phyloP scores from a whole-genome alignment of 2,888 invertebrate genomes.

The Timandra comae region DNA sequence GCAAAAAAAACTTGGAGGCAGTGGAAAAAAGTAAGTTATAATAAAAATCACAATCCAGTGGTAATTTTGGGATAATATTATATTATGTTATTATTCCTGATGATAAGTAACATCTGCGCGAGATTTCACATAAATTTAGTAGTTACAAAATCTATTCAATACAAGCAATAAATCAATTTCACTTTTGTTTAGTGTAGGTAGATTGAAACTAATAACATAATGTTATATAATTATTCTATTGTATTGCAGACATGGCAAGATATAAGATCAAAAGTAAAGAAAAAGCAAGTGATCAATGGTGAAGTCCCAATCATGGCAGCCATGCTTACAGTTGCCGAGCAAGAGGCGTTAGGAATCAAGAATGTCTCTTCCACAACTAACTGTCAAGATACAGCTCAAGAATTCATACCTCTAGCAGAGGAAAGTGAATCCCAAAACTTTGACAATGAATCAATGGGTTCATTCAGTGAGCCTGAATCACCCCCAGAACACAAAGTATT shows the following conservation, averaged over 20 bases:
- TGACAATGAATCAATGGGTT: conserved; percentile 31
- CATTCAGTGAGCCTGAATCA: conserved; percentile 48
- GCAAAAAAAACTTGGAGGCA: conserved; percentile 65
- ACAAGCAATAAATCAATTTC: too few relatives aligned
- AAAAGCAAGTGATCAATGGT: conserved; percentile 38
- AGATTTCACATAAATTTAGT: too few relatives aligned
- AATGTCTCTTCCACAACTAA: conserved; percentile 34
- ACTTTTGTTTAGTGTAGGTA: too few relatives aligned
- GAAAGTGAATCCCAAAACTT: too few relatives aligned
- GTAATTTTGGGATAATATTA: too few relatives aligned
- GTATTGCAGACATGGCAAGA: conserved; percentile 66
- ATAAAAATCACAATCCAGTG: too few relatives aligned
- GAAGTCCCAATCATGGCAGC: conserved; percentile 35
- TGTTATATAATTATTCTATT: too few relatives aligned
- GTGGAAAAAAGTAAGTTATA: conserved; percentile 58
- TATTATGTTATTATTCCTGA: too few relatives aligned
- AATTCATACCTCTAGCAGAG: too few relatives aligned
- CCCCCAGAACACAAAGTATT: conserved; percentile 47
- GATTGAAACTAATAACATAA: too few relatives aligned
- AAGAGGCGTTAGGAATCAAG: conserved; percentile 47
- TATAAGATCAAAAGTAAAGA: conserved; percentile 52
- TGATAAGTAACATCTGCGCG: too few relatives aligned
- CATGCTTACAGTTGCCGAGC: conserved; percentile 43
- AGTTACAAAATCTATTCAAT: too few relatives aligned
- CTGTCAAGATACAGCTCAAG: conserved; percentile 38